A percentile compares a stretch with the other conserved stretches of the same genome.
These are phyloP conservation scores for Ammodytes marinus DNA, from an alignment of 2,113 vertebrate species.

Conservation along the genomic window DNA sequence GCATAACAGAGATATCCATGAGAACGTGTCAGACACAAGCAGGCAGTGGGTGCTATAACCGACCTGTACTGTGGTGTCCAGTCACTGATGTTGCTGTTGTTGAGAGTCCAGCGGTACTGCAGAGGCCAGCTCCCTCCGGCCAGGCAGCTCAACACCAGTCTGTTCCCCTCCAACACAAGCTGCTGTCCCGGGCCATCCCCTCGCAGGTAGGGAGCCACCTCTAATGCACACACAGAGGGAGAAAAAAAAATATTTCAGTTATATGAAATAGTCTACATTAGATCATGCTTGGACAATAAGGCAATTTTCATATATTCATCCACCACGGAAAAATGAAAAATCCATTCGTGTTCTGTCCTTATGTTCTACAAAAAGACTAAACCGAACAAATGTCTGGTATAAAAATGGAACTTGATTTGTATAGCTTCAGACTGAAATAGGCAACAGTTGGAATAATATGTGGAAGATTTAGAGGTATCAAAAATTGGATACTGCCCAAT, in stretches of 20 bases:
- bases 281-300: background rate
- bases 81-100: slow-evolving; percentile 88
- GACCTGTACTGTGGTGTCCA: slow-evolving; percentile 94
- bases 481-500: no score
- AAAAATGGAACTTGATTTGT: background rate
- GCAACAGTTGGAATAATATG: slow-evolving; percentile 2
- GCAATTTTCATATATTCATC: background rate
- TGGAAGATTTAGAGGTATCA: background rate
- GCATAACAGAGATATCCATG: background rate
- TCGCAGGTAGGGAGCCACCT: slow-evolving; percentile 79
- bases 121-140: slow-evolving; percentile 97
- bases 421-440: background rate
- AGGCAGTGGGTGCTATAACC: slow-evolving; percentile 51
- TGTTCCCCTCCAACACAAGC: slow-evolving; percentile 91
- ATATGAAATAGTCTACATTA: background rate
- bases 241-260: background rate
- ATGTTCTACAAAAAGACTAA: background rate
- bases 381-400: background rate
- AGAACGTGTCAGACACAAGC: slow-evolving; percentile 1
- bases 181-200: slow-evolving; percentile 63
- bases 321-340: background rate
- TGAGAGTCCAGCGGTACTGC: slow-evolving; percentile 93
- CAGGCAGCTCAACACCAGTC: slow-evolving; percentile 94
- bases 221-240: slow-evolving; percentile 75
- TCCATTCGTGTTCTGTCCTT: background rate